Percentiles rank a stretch among this genome's conserved stretches.
Conservation (phyloP, 2,797 vertebrate species). For the Gallirallus australis region DNA sequence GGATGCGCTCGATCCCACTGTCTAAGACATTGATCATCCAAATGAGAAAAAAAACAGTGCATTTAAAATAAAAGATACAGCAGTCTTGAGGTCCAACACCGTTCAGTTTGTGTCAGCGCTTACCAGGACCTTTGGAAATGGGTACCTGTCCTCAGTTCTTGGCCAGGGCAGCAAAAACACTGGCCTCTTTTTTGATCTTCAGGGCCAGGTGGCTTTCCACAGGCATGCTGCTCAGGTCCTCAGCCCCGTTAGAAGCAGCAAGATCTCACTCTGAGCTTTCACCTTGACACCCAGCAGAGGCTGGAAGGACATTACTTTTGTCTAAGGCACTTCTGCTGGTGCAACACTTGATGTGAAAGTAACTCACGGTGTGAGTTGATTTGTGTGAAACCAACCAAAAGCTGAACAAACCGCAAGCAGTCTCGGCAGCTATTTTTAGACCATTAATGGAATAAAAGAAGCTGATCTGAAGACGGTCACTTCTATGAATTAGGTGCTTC, state of each 20-base stretch:
- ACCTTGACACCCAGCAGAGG: neutral
- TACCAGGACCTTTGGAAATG: neutral
- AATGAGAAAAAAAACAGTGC: neutral
- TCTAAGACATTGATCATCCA: neutral
- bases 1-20: too few species aligned
- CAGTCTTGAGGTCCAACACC: neutral
- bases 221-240: neutral
- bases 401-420: neutral
- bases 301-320: neutral
- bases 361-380: neutral
- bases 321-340: neutral
- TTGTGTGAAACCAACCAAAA: neutral
- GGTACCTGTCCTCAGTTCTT: neutral
- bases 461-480: neutral
- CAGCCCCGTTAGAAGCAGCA: neutral
- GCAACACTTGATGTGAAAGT: neutral
- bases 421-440: slow-evolving; percentile 30
- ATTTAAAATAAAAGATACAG: neutral
- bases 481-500: neutral
- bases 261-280: neutral
- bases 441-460: slow-evolving; percentile 9
- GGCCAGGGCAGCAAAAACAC: neutral
- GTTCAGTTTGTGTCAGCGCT: neutral
- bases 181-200: neutral
- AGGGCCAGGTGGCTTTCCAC: neutral